Base-by-base conservation (phyloP, 2,888 invertebrate species). In the Tetanocera ferruginea region DNA sequence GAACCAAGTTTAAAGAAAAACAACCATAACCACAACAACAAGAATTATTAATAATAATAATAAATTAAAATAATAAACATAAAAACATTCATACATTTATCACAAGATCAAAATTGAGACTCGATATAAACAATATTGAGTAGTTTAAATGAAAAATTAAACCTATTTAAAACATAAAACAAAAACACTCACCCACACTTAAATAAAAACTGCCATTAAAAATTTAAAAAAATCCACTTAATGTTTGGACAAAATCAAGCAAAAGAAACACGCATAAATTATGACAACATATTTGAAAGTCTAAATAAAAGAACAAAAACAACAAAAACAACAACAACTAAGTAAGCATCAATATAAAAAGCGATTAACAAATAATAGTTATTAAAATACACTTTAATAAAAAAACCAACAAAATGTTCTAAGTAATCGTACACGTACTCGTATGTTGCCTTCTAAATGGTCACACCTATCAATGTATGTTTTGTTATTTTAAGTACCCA, bases 151-250 rank as follows among this genome's bases (percentile, higher is more conserved):
- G 25, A 55, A 71, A 17, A 71, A 23, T 14, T n/a, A 69, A 49
- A 25, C 25, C 3, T n/a, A 49, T 49, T 60, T 6, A 60, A 23
- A 60, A n/a, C n/a, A n/a, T n/a, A n/a, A n/a, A n/a, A n/a, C n/a
- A n/a, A n/a, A 60, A 60, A 25, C 23, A 60, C 23, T 60, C 14
- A 25, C 14, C 14, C 23, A 28, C 28, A 60, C 28, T 23, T 60
- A 43, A 28, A 60, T 28, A 74, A 74, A 62, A 74, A 74, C 64
- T 75, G 66, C 66, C 55, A 66, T 66, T 66, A 34, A 52, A 74
- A 66, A 64, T 8, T 52, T 31, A 34, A 52, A 23, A 64, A 62
- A 51, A 70, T 31, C 19, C 52, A 71, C 9, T 64, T 66, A 74
- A 64, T 64, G 74, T 74, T 74, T 64, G 43, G 51, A 49, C 5